Percentiles rank a stretch among this genome's conserved stretches.
These are phyloP conservation scores for Mesaphorura yosii DNA, from an alignment of 1,140 invertebrate genomes.

Conservation along the genomic window DNA sequence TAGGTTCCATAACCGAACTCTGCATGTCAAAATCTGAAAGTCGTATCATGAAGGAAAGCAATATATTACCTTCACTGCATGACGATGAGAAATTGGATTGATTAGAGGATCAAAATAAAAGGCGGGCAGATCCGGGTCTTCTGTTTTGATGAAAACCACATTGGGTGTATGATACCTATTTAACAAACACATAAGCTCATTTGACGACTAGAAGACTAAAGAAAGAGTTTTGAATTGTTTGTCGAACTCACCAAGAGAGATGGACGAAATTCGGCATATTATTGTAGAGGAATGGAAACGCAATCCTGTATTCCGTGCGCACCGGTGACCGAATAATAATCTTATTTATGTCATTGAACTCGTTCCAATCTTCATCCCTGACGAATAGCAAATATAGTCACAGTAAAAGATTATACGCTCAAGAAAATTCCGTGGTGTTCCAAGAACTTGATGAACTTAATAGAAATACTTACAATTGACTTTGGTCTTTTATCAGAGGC, in stretches of 20 bases:
- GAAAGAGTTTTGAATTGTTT: too few species aligned
- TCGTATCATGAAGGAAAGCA: too few species aligned
- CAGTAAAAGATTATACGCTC: background rate
- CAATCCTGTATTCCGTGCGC: slow-evolving; percentile 96
- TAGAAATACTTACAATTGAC: slow-evolving; percentile 61
- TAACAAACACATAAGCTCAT: too few species aligned
- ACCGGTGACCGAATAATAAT: slow-evolving; percentile 98
- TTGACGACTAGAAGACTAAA: too few species aligned
- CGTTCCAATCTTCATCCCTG: slow-evolving; percentile 99
- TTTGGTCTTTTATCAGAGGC: slow-evolving; percentile 94
- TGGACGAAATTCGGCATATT: slow-evolving; percentile 95
- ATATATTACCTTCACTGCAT: slow-evolving; percentile 65
- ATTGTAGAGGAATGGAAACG: slow-evolving; percentile 98
- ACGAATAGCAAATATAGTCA: slow-evolving; percentile 33
- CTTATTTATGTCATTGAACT: slow-evolving; percentile 99
- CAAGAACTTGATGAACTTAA: background rate
- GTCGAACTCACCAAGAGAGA: slow-evolving; percentile 78
- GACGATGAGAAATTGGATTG: slow-evolving; percentile 94
- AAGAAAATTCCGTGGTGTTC: too few species aligned
- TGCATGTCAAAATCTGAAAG: slow-evolving; percentile 9
- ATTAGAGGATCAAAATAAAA: slow-evolving; percentile 99
- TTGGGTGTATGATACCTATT: slow-evolving; percentile 95
- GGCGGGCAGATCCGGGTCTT: slow-evolving; percentile 99
- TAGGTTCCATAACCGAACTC: too few species aligned
- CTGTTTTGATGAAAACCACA: slow-evolving; percentile 98